These are phyloP conservation scores for Ophion ventricosus DNA, from an alignment of 2,888 invertebrate genomes.

Conservation along the genomic window DNA sequence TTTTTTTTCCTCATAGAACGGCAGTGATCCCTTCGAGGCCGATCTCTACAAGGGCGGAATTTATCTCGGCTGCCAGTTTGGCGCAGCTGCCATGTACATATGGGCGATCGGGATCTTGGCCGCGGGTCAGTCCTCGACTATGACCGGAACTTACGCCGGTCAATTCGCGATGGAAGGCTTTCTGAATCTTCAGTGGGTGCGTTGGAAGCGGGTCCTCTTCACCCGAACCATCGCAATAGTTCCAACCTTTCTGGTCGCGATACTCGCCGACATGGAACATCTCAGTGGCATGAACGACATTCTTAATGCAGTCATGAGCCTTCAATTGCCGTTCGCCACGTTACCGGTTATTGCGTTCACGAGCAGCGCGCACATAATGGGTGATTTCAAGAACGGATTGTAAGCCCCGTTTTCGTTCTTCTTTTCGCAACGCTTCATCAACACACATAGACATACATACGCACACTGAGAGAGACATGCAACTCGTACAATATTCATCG, in stretches of 20 bases:
- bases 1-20: background rate
- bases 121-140: constrained; percentile 93
- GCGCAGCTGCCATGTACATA: constrained; percentile 91
- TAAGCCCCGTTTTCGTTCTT: constrained; percentile 82
- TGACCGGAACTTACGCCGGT: constrained; percentile 93
- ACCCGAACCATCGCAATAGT: constrained; percentile 93
- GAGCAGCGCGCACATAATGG: constrained; percentile 91
- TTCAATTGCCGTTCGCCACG: constrained; percentile 94
- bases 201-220: constrained; percentile 94
- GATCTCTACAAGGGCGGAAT: constrained; percentile 91
- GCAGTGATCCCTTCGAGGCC: constrained; percentile 84
- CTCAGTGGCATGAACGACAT: constrained; percentile 93
- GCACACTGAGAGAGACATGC: background rate
- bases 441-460: background rate
- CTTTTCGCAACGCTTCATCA: background rate
- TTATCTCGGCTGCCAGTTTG: constrained; percentile 91
- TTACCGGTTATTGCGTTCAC: constrained; percentile 95
- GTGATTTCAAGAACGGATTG: constrained; percentile 92
- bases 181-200: constrained; percentile 92
- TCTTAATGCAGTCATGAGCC: constrained; percentile 93
- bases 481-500: background rate
- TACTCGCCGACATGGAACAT: constrained; percentile 88
- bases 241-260: constrained; percentile 89
- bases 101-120: constrained; percentile 93
- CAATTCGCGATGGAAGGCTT: constrained; percentile 96